Base-by-base conservation (phyloP, 2,888 invertebrate species). In the Lasioglossum malachurum region DNA sequence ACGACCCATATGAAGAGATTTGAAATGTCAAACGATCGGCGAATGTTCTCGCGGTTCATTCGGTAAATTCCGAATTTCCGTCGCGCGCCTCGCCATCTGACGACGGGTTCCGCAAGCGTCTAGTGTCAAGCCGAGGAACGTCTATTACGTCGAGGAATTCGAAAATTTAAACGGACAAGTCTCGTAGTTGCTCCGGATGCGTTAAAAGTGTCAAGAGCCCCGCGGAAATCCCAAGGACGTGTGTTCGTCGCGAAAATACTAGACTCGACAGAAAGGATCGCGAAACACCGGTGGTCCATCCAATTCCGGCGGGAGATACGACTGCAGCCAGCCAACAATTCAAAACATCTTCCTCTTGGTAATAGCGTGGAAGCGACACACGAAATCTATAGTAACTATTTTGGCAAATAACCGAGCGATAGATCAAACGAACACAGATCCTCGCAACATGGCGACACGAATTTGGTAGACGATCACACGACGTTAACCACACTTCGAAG, bases 151-250 rank as follows among this genome's bases (percentile, higher is more conserved):
- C 76, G 80, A 87, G 75, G 86, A 91, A 88, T 91, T 91, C 90
- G 92, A 91, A 91, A 92, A 91, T 92, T 92, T 82, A 84, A 91
- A 91, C 90, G 87, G 75, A 60, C 75, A 80, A 84, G 83, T 87
- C 81, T 78, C 49, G 78, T 78, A 83, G 72, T 84, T 67, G 57
- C 69, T 74, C 79, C 82, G 84, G 77, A 84, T 86, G 88, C 81
- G 88, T 86, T 88, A 84, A 84, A 81, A 87, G 84, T 78, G 84
- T 82, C 86, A 76, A 87, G 78, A 64, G 31, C 46, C 49, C 60
- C 35, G 75, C 49, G 46, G 35, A 64, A 83, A 83, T 83, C 60
- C 41, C 31, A 71, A 74, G 69, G 75, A 80, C 87, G 75, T 74
- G 75, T 12, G 75, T 12, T 69, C 60, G 46, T 41, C 57, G 71